Conservation (phyloP, 2,113 vertebrate species). For the Mesembrinibis cayennensis region DNA sequence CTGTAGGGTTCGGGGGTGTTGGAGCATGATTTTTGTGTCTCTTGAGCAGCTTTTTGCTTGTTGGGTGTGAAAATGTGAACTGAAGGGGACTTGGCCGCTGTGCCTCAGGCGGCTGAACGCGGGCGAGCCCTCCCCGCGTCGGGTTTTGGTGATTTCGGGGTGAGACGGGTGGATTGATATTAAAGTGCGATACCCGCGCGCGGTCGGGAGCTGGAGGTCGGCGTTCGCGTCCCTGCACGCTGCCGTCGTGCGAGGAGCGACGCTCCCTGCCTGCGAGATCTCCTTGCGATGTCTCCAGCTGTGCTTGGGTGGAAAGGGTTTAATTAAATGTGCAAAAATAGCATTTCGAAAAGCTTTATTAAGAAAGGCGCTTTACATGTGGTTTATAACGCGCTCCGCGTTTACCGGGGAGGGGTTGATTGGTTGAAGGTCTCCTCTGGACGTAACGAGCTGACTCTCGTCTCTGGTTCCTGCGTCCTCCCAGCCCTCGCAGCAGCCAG, state of each 20-base stretch:
- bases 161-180: no score
- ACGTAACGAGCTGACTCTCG: neutral
- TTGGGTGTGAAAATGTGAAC: neutral
- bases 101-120: neutral
- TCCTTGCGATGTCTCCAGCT: neutral
- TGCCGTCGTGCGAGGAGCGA: fast-evolving
- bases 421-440: neutral
- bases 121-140: neutral
- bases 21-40: neutral
- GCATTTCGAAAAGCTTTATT: neutral
- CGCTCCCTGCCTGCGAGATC: neutral
- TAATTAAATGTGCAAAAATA: neutral
- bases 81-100: neutral
- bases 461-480: neutral
- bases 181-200: fast-evolving
- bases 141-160: neutral
- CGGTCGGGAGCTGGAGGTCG: fast-evolving
- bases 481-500: neutral
- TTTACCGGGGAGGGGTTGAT: neutral
- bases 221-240: fast-evolving
- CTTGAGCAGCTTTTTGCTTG: neutral
- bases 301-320: neutral
- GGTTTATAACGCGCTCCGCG: neutral
- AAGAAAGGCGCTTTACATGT: neutral
- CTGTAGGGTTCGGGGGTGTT: no score